Evolutionary conservation across 2,113 vertebrate genomes (phyloP).

Genomic region (Microtus richardsoni): DNA sequence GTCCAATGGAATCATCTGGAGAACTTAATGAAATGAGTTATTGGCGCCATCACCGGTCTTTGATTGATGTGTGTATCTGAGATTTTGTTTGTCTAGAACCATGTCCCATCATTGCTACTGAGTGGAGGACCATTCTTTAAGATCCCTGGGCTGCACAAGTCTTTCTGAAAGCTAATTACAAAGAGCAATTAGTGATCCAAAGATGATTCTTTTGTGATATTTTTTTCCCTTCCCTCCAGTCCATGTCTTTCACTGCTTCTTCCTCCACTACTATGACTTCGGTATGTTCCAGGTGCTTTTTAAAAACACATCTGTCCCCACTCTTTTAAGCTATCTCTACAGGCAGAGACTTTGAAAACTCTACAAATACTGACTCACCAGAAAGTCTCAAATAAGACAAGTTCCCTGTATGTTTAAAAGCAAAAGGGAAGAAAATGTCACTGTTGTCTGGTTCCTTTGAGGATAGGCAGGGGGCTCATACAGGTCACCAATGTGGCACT

Average conservation of each 20-base stretch:
- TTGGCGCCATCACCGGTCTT: background rate
- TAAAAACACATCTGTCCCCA: background rate
- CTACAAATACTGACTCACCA: background rate
- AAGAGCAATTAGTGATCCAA: background rate
- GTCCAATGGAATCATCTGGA: background rate
- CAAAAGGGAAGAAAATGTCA: background rate
- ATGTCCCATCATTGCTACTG: background rate
- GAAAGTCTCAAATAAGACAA: background rate
- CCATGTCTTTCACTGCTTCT: background rate
- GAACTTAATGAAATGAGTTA: background rate
- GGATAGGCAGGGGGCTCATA: background rate
- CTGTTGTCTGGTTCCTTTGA: background rate
- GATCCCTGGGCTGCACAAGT: background rate
- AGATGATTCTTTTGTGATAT: background rate
- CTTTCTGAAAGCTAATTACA: background rate
- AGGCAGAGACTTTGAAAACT: background rate
- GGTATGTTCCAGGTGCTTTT: too few relatives aligned
- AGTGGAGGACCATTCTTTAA: background rate
- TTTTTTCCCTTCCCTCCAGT: background rate
- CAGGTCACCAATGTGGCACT: background rate
- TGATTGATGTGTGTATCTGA: background rate
- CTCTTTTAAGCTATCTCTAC: background rate
- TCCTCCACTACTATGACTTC: fast-evolving
- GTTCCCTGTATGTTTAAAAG: background rate
- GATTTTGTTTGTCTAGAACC: background rate